Evolutionary conservation across 1,140 invertebrate species (phyloP), one percentile per base, ranked within the genome.

Genomic region (Oncopeltus fasciatus): DNA sequence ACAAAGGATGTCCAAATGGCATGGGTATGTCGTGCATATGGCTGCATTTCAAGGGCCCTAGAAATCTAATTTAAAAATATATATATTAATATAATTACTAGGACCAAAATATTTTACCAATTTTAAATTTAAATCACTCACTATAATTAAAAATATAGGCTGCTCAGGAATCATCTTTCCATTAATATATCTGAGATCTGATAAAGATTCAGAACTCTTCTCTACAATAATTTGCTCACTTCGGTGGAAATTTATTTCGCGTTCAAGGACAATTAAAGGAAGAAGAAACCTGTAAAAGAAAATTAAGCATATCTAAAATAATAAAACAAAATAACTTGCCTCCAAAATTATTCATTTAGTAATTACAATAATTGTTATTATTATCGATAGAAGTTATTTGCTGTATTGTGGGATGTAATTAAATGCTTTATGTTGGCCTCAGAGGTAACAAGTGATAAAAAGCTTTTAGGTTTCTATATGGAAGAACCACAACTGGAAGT

Each of bases 131-230:
- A 38, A 27, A 28, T 29, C 1, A 12, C 59, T 73, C 59, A 94
- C 80, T 46, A 88, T 86, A 24, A 86, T 82, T 20, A 92, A 73
- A 70, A 95, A 93, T 81, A 95, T 88, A 20, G 87, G 82, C 72
- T 95, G 90, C 68, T 89, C 83, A 33, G 86, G 82, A 65, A 90
- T 84, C 27, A 83, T 71, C 43, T 83, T 77, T 28, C 82, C 84
- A 63, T 79, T 75, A 53, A 82, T 70, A 67, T 85, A 86, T 66
- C 83, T 82, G 1, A 82, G 74, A 67, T 77, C 73, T 64, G 71
- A 75, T 33, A 72, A 71, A 18, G 62, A 68, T 67, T 68, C 65
- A 46, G 47, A 57, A 4, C 20, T 57, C 47, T 28, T 46, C 28
- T 62, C 38, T 24, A 26, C 12, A 43, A 47, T 31, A 31, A 21